Conservation (phyloP, 2,797 vertebrate genomes). For the Crypturellus tataupa region DNA sequence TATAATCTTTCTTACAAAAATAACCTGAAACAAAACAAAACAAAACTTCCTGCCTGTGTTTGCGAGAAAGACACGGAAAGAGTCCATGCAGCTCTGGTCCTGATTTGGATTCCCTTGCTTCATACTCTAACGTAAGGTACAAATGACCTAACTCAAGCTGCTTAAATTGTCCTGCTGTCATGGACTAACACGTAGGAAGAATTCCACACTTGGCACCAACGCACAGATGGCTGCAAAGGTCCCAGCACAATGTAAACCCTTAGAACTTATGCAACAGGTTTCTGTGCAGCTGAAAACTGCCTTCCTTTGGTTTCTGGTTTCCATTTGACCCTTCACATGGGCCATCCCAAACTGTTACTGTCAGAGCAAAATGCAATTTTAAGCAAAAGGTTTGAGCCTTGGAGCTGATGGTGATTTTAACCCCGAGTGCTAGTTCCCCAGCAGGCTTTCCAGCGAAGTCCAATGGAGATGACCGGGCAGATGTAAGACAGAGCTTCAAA, state of each 20-base stretch:
- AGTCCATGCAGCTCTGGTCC: background rate
- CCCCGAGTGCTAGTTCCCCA: constrained; percentile 6
- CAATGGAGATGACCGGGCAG: constrained; percentile 50
- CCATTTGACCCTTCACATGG: background rate
- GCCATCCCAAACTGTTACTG: background rate
- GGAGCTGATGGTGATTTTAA: constrained; percentile 73
- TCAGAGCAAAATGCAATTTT: constrained; percentile 26
- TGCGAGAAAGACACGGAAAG: background rate
- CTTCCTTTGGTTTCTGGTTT: constrained; percentile 39
- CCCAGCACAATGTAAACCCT: background rate
- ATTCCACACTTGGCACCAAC: background rate
- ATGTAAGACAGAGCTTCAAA: constrained; percentile 48
- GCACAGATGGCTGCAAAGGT: background rate
- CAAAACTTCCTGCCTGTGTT: background rate
- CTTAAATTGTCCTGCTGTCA: background rate
- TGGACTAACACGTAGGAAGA: background rate
- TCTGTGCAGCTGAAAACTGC: background rate
- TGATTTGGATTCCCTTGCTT: background rate
- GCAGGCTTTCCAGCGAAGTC: constrained; percentile 63
- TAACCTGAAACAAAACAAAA: too few species aligned
- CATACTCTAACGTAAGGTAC: background rate
- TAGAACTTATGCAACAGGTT: constrained; percentile 8
- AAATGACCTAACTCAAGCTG: background rate
- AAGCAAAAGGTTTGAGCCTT: constrained; percentile 15
- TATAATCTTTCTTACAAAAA: background rate